Base-by-base conservation (phyloP, 2,113 vertebrate genomes). In the Bubo scandiacus region DNA sequence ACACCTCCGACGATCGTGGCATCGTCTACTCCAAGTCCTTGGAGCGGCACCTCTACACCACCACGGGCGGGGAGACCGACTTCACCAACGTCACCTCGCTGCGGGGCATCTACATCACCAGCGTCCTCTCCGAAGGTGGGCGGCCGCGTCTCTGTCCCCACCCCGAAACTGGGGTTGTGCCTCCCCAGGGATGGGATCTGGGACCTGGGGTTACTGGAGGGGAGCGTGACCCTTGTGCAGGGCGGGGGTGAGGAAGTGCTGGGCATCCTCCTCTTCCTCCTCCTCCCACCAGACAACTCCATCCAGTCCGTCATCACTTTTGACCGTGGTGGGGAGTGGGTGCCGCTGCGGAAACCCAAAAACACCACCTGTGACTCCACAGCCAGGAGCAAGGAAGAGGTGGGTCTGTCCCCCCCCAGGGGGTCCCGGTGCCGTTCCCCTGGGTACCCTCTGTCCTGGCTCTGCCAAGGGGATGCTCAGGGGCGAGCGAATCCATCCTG, bases 1-100 rank as follows among this genome's bases (percentile, higher is more conserved):
- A 99, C 65, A 99, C 98, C 29, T 99, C 99, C 1, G 99, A 99
- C 3, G 98, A 99, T 88, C 98, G 99, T 11, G 99, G 99, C 63
- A 98, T 99, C n/a, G 97, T 99, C 29, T 99, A 99, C 94, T 99
- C 99, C 43, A 99, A 99, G 94, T 99, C 99, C 63, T 88, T 99
- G 96, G 99, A 99, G 95, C 97, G 98, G 20, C 99, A 99, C 92
- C 98, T 99, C 66, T 99, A 99, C 52, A 99, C 98, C 34, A 98
- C 98, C 72, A 98, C 98, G 0, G 98, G 99, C 2, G 99, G 99
- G 0, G 99, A 99, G 63, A 99, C 99, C 0, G 99, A 99, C 96
- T 99, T 99, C 95, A 99, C 99, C 79, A 99, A 99, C 3, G 98
- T 99, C 96, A 99, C 99, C 32, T 99, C 99, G 14, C 98, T 99